These are phyloP conservation scores for Myotis brandtii DNA, from an alignment of 2,113 vertebrate genomes.

Conservation along the genomic window DNA sequence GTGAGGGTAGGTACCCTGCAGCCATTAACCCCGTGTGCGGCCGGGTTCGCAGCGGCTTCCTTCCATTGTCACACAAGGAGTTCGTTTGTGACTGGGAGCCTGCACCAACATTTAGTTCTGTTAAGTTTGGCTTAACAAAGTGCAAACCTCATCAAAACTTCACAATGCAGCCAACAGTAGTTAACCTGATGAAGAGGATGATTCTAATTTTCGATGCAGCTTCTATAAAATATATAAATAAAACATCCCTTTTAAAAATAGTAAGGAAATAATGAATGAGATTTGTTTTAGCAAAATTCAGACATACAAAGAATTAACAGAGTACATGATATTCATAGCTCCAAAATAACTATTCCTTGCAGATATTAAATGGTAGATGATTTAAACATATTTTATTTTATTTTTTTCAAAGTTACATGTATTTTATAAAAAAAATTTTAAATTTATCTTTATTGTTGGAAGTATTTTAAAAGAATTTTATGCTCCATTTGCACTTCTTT, in stretches of 20 bases:
- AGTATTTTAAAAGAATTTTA: not conserved
- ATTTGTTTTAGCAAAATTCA: not conserved
- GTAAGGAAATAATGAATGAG: not conserved
- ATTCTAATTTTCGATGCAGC: not conserved
- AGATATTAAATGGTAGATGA: not conserved
- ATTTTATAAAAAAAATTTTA: no score
- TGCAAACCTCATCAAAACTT: slow-evolving; percentile 41
- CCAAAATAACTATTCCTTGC: not conserved
- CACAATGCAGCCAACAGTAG: not conserved
- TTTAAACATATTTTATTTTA: not conserved
- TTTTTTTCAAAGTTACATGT: not conserved
- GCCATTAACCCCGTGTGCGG: not conserved
- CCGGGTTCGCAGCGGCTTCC: not conserved
- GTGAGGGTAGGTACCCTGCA: slow-evolving; percentile 10
- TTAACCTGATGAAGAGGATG: not conserved
- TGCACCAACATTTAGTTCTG: slow-evolving; percentile 47
- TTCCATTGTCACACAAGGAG: not conserved
- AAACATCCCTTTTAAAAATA: not conserved
- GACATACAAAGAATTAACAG: not conserved
- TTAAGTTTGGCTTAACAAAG: slow-evolving; percentile 40
- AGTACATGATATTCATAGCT: not conserved
- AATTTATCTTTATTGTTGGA: no score
- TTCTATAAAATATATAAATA: not conserved
- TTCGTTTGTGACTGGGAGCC: slow-evolving; percentile 31
- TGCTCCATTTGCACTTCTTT: not conserved